phyloP scores from a whole-genome alignment of 30 jellyfish, hydroid and myxozoan species.

The Aurelia aurita region DNA sequence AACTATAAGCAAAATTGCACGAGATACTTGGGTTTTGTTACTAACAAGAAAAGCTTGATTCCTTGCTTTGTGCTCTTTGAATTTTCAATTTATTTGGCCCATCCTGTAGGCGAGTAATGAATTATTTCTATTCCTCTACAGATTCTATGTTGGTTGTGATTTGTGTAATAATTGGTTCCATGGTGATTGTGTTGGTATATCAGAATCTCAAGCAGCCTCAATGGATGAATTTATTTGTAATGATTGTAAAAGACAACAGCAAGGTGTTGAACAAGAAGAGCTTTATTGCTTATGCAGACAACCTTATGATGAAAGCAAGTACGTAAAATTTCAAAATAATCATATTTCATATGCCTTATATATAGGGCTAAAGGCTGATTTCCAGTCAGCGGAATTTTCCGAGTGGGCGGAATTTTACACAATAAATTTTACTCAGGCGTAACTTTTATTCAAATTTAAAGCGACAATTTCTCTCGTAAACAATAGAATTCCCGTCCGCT shows the following conservation, averaged over 20 bases:
- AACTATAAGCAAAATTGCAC: too few relatives aligned
- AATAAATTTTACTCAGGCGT: too few relatives aligned
- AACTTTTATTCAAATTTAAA: too few relatives aligned
- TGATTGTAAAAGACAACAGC: constrained; percentile 82
- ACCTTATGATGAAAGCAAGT: constrained; percentile 98
- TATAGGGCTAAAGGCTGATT: too few relatives aligned
- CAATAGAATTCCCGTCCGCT: too few relatives aligned
- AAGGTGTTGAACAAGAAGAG: constrained; percentile 90
- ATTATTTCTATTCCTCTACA: constrained; percentile 9
- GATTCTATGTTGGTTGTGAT: constrained; percentile 97
- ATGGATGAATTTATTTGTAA: constrained; percentile 88
- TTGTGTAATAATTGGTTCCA: constrained; percentile 96
- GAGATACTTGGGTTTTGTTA: too few relatives aligned
- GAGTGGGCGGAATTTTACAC: too few relatives aligned
- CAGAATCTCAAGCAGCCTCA: constrained; percentile 84
- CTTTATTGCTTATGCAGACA: constrained; percentile 93
- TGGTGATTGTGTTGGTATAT: constrained; percentile 94
- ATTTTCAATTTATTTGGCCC: neutral
- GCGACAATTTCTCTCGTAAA: too few relatives aligned
- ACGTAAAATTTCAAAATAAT: neutral
- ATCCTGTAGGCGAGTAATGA: neutral
- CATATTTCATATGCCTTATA: neutral
- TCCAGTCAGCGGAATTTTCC: too few relatives aligned
- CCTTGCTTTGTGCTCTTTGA: too few relatives aligned
- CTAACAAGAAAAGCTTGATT: too few relatives aligned